Evolutionary conservation across 1,140 invertebrate species (phyloP).

Genomic region (Pachyrhynchus sulphureomaculatus): DNA sequence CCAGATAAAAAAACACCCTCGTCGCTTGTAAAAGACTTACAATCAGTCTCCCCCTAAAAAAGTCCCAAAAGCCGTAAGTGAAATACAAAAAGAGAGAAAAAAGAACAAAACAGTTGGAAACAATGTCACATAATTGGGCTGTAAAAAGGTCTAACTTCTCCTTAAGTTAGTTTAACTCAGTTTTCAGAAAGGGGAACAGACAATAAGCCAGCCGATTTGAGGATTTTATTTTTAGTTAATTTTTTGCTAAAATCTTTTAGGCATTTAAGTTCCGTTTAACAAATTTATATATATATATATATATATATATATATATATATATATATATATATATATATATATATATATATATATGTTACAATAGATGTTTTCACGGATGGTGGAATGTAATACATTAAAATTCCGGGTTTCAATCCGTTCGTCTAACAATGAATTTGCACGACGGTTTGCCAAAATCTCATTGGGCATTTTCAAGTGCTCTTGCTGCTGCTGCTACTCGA

Average conservation of each 20-base stretch:
- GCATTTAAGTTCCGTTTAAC: too few species aligned
- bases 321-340: too few species aligned
- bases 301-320: too few species aligned
- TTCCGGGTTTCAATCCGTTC: too few species aligned
- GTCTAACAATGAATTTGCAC: too few species aligned
- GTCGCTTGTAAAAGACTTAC: slow-evolving; percentile 48
- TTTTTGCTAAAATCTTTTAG: background rate
- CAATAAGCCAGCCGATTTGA: slow-evolving; percentile 9
- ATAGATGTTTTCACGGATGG: too few species aligned
- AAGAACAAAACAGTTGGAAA: slow-evolving; percentile 26
- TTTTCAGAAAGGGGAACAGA: slow-evolving; percentile 15
- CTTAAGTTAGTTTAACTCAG: slow-evolving; percentile 16
- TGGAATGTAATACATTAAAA: too few species aligned
- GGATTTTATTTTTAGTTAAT: background rate
- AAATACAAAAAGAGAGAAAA: slow-evolving; percentile 35
- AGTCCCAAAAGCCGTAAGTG: slow-evolving; percentile 32
- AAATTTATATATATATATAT: too few species aligned
- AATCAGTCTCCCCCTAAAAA: slow-evolving; percentile 39
- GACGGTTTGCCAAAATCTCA: too few species aligned
- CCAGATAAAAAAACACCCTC: slow-evolving; percentile 51
- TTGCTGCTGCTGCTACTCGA: too few species aligned
- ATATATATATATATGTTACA: too few species aligned
- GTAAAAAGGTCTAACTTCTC: slow-evolving; percentile 26
- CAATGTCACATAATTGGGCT: slow-evolving; percentile 32
- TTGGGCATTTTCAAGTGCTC: too few species aligned